Percentiles rank a stretch among this genome's conserved stretches.
Evolutionary conservation across 1,140 invertebrate species (phyloP).

Genomic region (Berghia stephanieae): DNA sequence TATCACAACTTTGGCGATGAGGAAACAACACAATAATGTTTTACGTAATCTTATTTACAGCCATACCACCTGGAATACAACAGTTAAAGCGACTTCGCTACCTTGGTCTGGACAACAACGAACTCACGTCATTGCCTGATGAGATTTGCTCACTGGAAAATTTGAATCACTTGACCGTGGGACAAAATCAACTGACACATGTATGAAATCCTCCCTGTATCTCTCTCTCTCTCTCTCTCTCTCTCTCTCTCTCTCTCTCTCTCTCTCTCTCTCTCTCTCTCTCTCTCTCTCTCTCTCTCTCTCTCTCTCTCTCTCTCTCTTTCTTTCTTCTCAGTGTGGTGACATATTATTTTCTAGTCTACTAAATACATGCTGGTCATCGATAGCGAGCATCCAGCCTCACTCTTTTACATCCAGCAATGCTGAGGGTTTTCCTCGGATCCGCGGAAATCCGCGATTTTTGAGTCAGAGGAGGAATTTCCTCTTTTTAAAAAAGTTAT

Average conservation of each 20-base stretch:
- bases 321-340: background rate
- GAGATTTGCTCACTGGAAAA: constrained; percentile 51
- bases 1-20: no score
- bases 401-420: no score
- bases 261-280: background rate
- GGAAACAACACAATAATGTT: no score
- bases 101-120: constrained; percentile 52
- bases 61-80: constrained; percentile 45
- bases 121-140: constrained; percentile 49
- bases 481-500: no score
- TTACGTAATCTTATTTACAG: constrained; percentile 18
- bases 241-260: background rate
- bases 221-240: background rate
- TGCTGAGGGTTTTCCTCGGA: no score
- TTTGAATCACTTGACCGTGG: constrained; percentile 45
- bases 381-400: no score
- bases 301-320: background rate
- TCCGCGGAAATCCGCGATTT: no score
- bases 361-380: no score
- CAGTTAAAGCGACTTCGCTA: constrained; percentile 48
- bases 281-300: background rate
- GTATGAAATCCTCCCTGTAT: background rate
- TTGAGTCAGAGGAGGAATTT: no score
- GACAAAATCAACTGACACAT: constrained; percentile 47
- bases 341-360: background rate